phyloP scores from a whole-genome alignment of 2,888 invertebrate species.

The Drosophila falleni region DNA sequence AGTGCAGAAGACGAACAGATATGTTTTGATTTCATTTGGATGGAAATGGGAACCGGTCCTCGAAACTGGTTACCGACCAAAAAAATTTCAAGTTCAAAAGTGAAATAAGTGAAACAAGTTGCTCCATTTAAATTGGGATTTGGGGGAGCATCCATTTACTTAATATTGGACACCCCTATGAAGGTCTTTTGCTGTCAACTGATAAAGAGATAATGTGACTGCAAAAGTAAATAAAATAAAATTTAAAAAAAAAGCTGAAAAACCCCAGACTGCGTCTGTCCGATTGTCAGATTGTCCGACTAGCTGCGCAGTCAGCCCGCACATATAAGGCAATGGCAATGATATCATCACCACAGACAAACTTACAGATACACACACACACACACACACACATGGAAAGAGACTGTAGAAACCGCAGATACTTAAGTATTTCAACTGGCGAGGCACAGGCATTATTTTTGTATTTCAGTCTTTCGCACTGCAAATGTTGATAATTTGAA shows the following conservation, averaged over 20 bases:
- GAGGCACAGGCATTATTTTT: conserved; percentile 52
- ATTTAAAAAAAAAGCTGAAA: not conserved
- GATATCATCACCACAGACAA: conserved; percentile 68
- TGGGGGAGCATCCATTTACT: conserved; percentile 45
- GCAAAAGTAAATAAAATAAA: conserved; percentile 18
- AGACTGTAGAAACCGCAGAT: conserved; percentile 53
- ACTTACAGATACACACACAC: conserved; percentile 24
- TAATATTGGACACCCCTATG: conserved; percentile 46
- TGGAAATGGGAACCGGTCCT: conserved; percentile 39
- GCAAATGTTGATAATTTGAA: conserved; percentile 72
- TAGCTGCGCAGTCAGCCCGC: conserved; percentile 60
- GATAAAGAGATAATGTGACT: conserved; percentile 72
- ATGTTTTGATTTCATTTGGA: conserved; percentile 36
- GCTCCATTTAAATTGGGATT: conserved; percentile 25
- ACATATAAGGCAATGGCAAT: conserved; percentile 60
- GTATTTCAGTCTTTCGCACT: conserved; percentile 56
- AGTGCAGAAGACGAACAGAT: conserved; percentile 23
- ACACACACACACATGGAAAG: not conserved
- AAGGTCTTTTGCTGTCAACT: conserved; percentile 71
- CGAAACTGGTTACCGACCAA: conserved; percentile 50
- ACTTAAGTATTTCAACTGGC: conserved; percentile 62
- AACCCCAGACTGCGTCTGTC: conserved; percentile 42
- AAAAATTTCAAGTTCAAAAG: conserved; percentile 65
- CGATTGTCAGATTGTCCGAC: conserved; percentile 42
- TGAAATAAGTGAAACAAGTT: conserved; percentile 53